These are phyloP conservation scores for Spodoptera frugiperda DNA, from an alignment of 1,140 invertebrate genomes.

Conservation along the genomic window DNA sequence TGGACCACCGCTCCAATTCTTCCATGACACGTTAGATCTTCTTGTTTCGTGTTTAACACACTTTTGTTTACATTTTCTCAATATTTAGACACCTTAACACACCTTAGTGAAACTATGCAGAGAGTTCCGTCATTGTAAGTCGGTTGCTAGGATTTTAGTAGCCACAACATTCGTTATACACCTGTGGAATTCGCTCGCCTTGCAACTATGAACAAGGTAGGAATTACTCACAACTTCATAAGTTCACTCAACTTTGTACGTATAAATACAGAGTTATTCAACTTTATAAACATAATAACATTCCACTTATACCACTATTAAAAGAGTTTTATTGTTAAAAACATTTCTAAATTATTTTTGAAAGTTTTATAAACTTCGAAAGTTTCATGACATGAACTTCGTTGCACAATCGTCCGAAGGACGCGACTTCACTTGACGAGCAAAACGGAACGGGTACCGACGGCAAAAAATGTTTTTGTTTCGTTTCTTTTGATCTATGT, in stretches of 20 bases:
- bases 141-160: conserved; percentile 75
- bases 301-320: conserved; percentile 49
- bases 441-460: conserved; percentile 64
- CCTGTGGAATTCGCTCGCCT: conserved; percentile 76
- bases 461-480: conserved; percentile 36
- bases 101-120: background rate
- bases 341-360: conserved; percentile 24
- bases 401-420: conserved; percentile 76
- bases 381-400: conserved; percentile 71
- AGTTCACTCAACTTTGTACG: conserved; percentile 81
- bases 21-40: conserved; percentile 74
- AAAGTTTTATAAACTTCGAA: conserved; percentile 67
- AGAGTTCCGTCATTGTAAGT: conserved; percentile 40
- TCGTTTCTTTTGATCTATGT: conserved; percentile 12
- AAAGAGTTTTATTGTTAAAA: conserved; percentile 28
- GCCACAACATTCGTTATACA: conserved; percentile 77
- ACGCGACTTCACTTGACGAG: conserved; percentile 59
- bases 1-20: conserved; percentile 77
- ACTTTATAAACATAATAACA: background rate
- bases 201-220: conserved; percentile 67
- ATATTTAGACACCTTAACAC: conserved; percentile 11
- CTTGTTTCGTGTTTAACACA: conserved; percentile 38
- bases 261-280: conserved; percentile 24
- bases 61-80: conserved; percentile 29
- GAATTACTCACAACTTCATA: conserved; percentile 62